These are phyloP conservation scores for Clarias pachynema DNA, from an alignment of 2,797 vertebrate species.

Conservation along the genomic window DNA sequence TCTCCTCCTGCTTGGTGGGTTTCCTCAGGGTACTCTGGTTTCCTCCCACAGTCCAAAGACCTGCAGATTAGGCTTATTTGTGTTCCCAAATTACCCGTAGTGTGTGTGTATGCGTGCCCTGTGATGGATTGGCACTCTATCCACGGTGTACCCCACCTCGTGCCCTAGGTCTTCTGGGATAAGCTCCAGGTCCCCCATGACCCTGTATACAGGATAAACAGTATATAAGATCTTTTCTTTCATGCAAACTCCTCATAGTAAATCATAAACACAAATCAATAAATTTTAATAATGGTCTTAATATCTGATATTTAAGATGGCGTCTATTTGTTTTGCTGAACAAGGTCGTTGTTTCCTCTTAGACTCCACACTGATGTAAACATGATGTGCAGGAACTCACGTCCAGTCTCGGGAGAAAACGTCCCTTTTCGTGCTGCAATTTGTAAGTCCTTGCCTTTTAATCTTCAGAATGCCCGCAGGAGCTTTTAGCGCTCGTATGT, in stretches of 20 bases:
- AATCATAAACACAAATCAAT: not conserved
- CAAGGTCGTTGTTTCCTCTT: conserved; percentile 53
- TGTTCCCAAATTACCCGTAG: too few relatives aligned
- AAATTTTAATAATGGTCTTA: not conserved
- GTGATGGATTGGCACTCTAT: too few relatives aligned
- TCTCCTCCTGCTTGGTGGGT: too few relatives aligned
- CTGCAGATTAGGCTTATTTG: too few relatives aligned
- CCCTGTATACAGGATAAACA: too few relatives aligned
- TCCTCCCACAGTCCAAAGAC: too few relatives aligned
- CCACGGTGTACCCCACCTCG: too few relatives aligned
- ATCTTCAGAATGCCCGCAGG: not conserved
- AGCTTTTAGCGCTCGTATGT: not conserved
- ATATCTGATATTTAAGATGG: not conserved
- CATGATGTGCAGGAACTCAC: conserved; percentile 59
- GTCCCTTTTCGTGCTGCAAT: conserved; percentile 29
- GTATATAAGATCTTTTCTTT: not conserved
- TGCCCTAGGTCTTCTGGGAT: too few relatives aligned
- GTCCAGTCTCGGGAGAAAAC: conserved; percentile 39
- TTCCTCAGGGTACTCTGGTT: too few relatives aligned
- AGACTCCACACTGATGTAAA: conserved; percentile 58
- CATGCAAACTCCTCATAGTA: not conserved
- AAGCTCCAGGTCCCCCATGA: too few relatives aligned
- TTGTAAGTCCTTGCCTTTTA: not conserved
- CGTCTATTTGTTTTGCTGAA: not conserved
- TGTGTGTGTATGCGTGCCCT: too few relatives aligned